Percentiles rank a stretch among this genome's conserved stretches.
Evolutionary conservation across 2,113 vertebrate species (phyloP).

Genomic region (Nothoprocta pentlandii): DNA sequence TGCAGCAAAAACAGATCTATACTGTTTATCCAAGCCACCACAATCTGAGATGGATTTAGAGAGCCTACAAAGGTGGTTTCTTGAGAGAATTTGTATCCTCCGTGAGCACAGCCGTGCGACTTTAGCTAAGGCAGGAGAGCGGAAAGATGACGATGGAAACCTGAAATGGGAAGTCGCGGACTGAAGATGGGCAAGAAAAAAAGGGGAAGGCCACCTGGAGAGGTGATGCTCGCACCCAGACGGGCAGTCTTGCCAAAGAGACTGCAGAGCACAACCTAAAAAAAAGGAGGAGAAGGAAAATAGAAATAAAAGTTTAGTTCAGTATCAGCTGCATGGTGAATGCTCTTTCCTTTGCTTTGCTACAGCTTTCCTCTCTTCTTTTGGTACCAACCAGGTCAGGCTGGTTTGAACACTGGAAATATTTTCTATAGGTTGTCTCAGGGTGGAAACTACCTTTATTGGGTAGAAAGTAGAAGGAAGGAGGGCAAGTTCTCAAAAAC

Average conservation of each 20-base stretch:
- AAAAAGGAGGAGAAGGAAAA: background rate
- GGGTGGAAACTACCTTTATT: background rate
- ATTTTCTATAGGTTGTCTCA: fast-evolving
- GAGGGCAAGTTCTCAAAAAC: background rate
- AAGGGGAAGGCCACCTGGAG: background rate
- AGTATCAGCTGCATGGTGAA: background rate
- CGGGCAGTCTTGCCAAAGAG: fast-evolving
- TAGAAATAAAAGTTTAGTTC: background rate
- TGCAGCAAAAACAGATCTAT: background rate
- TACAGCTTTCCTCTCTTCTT: background rate
- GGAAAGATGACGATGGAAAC: background rate
- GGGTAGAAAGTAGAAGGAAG: background rate
- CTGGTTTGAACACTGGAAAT: background rate
- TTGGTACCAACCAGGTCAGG: fast-evolving
- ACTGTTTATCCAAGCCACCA: background rate
- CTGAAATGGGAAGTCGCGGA: background rate
- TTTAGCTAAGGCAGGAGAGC: background rate
- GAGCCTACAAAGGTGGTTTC: background rate
- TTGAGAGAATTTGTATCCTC: background rate
- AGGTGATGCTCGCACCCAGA: background rate
- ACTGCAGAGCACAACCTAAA: background rate
- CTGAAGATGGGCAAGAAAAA: background rate
- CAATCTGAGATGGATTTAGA: background rate
- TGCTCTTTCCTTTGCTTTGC: background rate
- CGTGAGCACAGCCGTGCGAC: background rate